Evolutionary conservation across 2,113 vertebrate species (phyloP), one percentile per base, ranked within the genome.

Genomic region (Melanocharis versteri): DNA sequence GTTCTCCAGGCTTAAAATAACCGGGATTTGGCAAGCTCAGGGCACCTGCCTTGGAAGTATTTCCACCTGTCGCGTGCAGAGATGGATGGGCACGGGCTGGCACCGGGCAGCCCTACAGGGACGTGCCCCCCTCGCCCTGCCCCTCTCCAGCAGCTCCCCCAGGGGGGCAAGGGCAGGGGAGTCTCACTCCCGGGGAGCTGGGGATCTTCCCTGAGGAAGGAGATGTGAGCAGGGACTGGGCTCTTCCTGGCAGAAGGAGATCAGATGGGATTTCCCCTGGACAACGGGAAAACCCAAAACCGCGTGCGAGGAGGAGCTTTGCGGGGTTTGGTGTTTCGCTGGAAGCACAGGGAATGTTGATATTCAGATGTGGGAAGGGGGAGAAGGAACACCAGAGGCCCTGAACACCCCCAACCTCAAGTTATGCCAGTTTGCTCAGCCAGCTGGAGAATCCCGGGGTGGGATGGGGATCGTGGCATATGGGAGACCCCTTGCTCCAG

Each of bases 1-100:
- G 1, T 33, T 15, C 82, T 92, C 75, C 64, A 54, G 40, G 85
- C 93, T 82, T 68, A 96, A 97, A 97, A 97, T 96, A 97, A 77
- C 64, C 88, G 42, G 93, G 64, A 42, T 56, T 79, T 95, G 96
- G 93, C 94, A 90, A 45, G 87, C 92, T 23, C 33, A 10, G 60
- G 66, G 62, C 91, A 87, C 53, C 48, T 14, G 65, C 53, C 94
- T 28, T 20, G 19, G 0, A 33, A 56, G 31, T 14, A 88, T 93
- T 58, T 81, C 94, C 96, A 96, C 90, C 93, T 96, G 96, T 81
- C 42, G 31, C 3, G 0, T 47, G 72, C 79, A 50, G 92, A 96
- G 96, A 96, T 93, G 82, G 94, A 96, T 96, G 94, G 94, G 87
- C 42, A 64, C 0, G 24, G 88, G 71, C 68, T 94, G 21, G 79